These are phyloP conservation scores for Pseudopodoces humilis DNA, from an alignment of 2,113 vertebrate species.

Conservation along the genomic window DNA sequence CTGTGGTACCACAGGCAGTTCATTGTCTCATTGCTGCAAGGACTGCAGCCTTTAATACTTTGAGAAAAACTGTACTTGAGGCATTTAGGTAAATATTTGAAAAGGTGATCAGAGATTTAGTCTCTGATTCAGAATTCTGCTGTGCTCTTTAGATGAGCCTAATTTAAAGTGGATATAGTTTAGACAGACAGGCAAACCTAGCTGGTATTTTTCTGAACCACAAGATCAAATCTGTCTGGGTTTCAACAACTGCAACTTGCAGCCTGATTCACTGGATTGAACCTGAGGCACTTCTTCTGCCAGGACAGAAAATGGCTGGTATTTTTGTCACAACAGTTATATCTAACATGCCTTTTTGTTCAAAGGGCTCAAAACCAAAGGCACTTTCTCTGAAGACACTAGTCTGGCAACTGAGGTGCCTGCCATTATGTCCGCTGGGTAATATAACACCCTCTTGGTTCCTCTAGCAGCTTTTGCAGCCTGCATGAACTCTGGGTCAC, in stretches of 20 bases:
- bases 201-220: neutral
- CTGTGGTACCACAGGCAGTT: neutral
- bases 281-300: neutral
- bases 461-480: neutral
- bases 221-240: neutral
- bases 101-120: neutral
- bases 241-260: neutral
- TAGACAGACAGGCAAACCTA: neutral
- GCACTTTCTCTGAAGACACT: neutral
- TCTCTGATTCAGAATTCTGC: neutral
- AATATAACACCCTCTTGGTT: neutral
- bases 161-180: neutral
- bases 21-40: neutral
- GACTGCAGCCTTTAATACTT: neutral
- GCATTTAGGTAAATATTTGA: neutral
- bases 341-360: neutral
- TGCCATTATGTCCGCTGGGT: rapidly evolving
- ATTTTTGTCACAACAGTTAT: neutral
- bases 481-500: neutral
- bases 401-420: neutral
- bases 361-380: neutral
- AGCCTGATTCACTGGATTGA: neutral
- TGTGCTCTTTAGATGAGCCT: neutral
- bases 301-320: neutral
- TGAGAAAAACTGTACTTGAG: neutral